phyloP scores from a whole-genome alignment of 2,888 invertebrate species.

The Drosophila acutilabella region DNA sequence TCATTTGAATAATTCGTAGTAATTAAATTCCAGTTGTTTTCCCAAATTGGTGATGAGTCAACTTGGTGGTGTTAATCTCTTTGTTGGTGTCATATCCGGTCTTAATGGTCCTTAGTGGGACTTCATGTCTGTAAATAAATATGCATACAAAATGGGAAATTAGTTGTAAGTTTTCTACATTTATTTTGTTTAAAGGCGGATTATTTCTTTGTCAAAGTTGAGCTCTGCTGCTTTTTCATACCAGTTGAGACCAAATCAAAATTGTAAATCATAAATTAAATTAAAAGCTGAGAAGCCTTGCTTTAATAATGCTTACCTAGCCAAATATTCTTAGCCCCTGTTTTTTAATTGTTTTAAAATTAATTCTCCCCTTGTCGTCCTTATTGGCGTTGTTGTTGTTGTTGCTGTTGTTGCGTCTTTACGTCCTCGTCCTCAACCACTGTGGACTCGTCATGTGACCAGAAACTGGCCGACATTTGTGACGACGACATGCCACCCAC shows the following conservation, averaged over 20 bases:
- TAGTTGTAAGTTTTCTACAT: constrained; percentile 1
- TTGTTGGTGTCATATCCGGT: constrained; percentile 24
- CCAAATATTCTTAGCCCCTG: constrained; percentile 65
- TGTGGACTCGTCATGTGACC: constrained; percentile 81
- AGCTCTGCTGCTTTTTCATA: constrained; percentile 72
- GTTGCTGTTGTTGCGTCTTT: constrained; percentile 39
- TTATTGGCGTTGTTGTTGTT: constrained; percentile 37
- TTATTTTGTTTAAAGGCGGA: constrained; percentile 34
- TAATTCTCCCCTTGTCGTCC: constrained; percentile 32
- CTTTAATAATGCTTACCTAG: constrained; percentile 76
- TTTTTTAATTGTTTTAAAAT: constrained; percentile 33
- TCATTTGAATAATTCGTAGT: constrained; percentile 21
- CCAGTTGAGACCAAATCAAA: constrained; percentile 50
- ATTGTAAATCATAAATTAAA: constrained; percentile 56
- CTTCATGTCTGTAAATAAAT: constrained; percentile 61
- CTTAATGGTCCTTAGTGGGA: constrained; percentile 46
- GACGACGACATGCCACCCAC: constrained; percentile 70
- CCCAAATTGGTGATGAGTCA: constrained; percentile 54
- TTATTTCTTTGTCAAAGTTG: constrained; percentile 68
- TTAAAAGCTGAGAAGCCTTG: constrained; percentile 64
- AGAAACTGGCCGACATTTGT: constrained; percentile 77
- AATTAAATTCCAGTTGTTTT: constrained; percentile 43
- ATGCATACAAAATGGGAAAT: constrained; percentile 1
- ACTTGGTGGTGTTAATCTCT: constrained; percentile 47
- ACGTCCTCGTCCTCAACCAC: constrained; percentile 71